A percentile compares a stretch with the other conserved stretches of the same genome.
Conservation (phyloP, 2,888 invertebrate genomes). For the Cinara cedri region DNA sequence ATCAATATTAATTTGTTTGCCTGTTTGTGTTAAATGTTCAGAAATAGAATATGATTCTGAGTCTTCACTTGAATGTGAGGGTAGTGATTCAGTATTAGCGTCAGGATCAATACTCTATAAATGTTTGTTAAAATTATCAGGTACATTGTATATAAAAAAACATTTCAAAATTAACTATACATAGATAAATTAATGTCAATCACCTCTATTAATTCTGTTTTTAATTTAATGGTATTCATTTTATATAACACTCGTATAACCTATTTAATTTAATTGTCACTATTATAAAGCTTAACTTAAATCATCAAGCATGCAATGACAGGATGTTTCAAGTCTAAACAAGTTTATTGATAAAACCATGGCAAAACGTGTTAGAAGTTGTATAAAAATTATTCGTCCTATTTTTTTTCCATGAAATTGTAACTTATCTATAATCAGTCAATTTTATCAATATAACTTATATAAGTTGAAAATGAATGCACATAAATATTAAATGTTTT, state of each 20-base stretch:
- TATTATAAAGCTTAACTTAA: not conserved
- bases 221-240: too few relatives aligned
- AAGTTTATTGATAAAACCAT: too few relatives aligned
- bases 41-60: conserved; percentile 11
- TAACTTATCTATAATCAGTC: not conserved
- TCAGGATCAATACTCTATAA: conserved; percentile 4
- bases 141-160: not conserved
- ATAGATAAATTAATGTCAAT: not conserved
- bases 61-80: conserved; percentile 1
- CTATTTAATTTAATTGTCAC: not conserved
- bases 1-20: conserved; percentile 57
- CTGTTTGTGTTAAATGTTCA: conserved; percentile 36
- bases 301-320: not conserved
- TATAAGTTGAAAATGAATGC: not conserved
- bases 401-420: conserved; percentile 14
- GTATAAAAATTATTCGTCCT: not conserved
- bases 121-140: not conserved
- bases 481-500: too few relatives aligned
- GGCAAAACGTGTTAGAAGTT: not conserved
- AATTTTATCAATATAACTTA: conserved; percentile 5
- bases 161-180: not conserved
- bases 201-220: conserved; percentile 8
- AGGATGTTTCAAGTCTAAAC: conserved; percentile 18
- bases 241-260: too few relatives aligned
- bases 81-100: not conserved